These are phyloP conservation scores for Periparus ater DNA, from an alignment of 2,797 vertebrate species.

Conservation along the genomic window DNA sequence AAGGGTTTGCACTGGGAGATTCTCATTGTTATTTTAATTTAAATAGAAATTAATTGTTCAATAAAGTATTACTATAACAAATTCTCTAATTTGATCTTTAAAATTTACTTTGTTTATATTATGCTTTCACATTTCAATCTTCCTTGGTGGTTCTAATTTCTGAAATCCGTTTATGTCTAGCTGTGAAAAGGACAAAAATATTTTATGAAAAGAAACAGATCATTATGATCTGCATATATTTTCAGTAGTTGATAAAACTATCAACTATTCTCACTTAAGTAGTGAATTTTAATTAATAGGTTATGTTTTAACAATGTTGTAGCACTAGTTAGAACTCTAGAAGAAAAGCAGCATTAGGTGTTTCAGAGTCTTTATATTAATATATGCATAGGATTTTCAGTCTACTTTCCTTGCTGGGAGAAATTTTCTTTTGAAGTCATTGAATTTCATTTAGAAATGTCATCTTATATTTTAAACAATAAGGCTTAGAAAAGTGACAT, in stretches of 20 bases:
- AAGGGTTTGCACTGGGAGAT: accelerated
- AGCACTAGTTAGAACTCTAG: neutral
- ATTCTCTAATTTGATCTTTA: neutral
- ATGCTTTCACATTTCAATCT: neutral
- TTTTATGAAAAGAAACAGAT: neutral
- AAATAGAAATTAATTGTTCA: neutral
- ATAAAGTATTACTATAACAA: neutral
- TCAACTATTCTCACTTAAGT: neutral
- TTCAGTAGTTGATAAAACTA: neutral
- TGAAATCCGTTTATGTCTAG: neutral
- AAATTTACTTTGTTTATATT: neutral
- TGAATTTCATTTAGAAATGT: neutral
- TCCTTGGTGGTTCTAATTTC: neutral
- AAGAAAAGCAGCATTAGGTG: neutral
- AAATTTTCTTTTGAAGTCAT: neutral
- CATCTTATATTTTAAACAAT: neutral
- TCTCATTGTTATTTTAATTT: neutral
- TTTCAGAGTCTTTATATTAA: neutral
- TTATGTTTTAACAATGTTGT: neutral
- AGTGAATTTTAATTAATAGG: neutral
- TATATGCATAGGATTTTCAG: neutral
- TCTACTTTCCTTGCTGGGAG: neutral
- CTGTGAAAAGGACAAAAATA: neutral
- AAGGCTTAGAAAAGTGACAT: neutral
- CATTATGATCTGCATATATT: neutral